Evolutionary conservation across 2,888 invertebrate genomes (phyloP), one percentile per base, ranked within the genome.

Genomic region (Drosophila nr. perissopoda): DNA sequence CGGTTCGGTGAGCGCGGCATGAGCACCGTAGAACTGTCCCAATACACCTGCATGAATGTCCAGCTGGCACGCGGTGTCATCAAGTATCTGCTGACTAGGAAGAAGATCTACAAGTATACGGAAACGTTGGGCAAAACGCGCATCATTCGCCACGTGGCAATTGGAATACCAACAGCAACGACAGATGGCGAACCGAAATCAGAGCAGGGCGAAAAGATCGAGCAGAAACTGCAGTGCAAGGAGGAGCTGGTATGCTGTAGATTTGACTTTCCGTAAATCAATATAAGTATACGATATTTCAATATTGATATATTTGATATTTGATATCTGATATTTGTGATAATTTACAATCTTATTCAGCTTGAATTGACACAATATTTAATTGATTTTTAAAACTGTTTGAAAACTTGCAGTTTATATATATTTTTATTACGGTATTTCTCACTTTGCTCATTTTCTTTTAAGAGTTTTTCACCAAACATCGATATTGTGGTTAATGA

Each of bases 61-160:
- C 88, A 94, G 0, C 92, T 93, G n/a, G 91, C 94, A 2, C 92
- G 95, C 2, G 92, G 93, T 6, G 81, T 94, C 40, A 61, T 94
- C n/a, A 93, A 94, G 40, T 94, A 91, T 92, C 42, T 94, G 92
- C 66, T 77, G 82, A 34, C 92, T 91, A 71, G 78, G 10, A 84
- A 90, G 2, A 82, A 94, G n/a, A 92, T 95, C 7, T 93, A 94
- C 16, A 93, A 93, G 1, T 94, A 94, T 73, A 93, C 94, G 90
- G 93, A 94, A 52, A 95, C 95, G 79, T 90, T 93, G 49, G 95
- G 95, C 11, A 93, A 95, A 46, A 95, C 95, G 79, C 92, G 95
- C 51, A 92, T 94, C 0, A 92, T 93, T 13, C 94, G 93, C 88
- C 94, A 91, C 85, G 92, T 93, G 29, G 74, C 73, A 4, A 29